phyloP scores from a whole-genome alignment of 2,888 invertebrate species.

The Scaptomyza cyrtandrae region DNA sequence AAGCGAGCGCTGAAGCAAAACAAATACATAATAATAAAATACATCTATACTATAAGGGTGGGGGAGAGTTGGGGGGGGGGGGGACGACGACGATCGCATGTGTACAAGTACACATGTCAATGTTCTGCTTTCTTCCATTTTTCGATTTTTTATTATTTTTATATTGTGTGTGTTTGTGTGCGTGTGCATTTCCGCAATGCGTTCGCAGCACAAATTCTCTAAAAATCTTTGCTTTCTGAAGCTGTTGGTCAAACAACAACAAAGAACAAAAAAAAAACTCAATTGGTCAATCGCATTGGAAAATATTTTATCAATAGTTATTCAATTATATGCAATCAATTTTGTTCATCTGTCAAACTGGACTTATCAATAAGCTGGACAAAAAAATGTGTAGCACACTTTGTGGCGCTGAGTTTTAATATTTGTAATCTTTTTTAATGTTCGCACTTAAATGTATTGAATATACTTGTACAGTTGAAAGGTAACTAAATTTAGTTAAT shows the following conservation, averaged over 20 bases:
- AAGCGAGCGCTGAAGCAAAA: conserved; percentile 43
- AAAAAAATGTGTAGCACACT: not conserved
- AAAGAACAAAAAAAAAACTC: not conserved
- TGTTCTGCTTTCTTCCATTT: not conserved
- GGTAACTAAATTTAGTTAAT: not conserved
- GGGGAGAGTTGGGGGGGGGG: not conserved
- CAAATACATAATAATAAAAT: conserved; percentile 58
- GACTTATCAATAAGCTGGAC: not conserved
- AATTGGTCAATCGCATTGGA: not conserved
- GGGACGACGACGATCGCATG: conserved; percentile 13
- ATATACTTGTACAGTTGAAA: not conserved
- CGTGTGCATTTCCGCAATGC: conserved; percentile 9
- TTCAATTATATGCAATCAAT: conserved; percentile 9
- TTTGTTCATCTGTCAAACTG: not conserved
- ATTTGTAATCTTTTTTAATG: too few species aligned
- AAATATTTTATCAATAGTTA: conserved; percentile 5
- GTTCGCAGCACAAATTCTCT: conserved; percentile 20
- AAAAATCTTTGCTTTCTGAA: not conserved
- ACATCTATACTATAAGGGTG: not conserved
- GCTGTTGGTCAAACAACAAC: not conserved
- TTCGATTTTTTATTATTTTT: not conserved
- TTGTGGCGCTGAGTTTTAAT: not conserved
- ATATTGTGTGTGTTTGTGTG: not conserved
- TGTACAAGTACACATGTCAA: conserved; percentile 6
- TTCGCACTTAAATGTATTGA: too few species aligned